Evolutionary conservation across 2,113 vertebrate species (phyloP).

Genomic region (Vidua chalybeata): DNA sequence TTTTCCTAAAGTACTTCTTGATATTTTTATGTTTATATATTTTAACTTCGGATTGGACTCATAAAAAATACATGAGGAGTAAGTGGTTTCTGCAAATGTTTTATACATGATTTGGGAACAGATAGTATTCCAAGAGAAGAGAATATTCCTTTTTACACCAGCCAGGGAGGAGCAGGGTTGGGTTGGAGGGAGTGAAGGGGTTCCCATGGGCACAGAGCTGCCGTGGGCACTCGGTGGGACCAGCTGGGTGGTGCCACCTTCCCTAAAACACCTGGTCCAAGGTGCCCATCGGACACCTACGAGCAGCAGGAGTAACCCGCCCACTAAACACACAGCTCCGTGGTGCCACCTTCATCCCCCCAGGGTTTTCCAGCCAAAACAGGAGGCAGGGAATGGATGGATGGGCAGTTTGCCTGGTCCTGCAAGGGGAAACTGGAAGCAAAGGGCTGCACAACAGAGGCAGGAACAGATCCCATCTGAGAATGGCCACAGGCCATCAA

Average conservation of each 20-base stretch:
- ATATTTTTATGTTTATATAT: conserved; percentile 83
- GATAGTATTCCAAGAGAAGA: conserved; percentile 15
- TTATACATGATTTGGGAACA: conserved; percentile 78
- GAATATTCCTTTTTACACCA: neutral
- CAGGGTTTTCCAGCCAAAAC: neutral
- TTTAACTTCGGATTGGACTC: conserved; percentile 74
- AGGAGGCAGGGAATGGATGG: neutral
- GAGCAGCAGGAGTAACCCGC: neutral
- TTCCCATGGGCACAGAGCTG: accelerated
- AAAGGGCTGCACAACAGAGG: neutral
- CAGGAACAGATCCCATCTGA: accelerated
- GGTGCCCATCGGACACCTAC: accelerated
- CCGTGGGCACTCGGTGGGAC: neutral
- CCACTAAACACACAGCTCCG: accelerated
- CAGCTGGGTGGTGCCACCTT: neutral
- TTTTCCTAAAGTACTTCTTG: conserved; percentile 70
- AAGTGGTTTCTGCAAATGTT: conserved; percentile 78
- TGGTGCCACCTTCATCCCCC: accelerated
- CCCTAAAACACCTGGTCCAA: neutral
- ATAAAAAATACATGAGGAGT: conserved; percentile 81
- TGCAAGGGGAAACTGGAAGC: neutral
- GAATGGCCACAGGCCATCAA: accelerated
- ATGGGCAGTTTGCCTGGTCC: neutral
- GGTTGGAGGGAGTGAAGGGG: neutral
- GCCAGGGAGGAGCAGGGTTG: neutral